Evolutionary conservation across 2,888 invertebrate genomes (phyloP), one percentile per base, ranked within the genome.

Genomic region (Mythimna vitellina): DNA sequence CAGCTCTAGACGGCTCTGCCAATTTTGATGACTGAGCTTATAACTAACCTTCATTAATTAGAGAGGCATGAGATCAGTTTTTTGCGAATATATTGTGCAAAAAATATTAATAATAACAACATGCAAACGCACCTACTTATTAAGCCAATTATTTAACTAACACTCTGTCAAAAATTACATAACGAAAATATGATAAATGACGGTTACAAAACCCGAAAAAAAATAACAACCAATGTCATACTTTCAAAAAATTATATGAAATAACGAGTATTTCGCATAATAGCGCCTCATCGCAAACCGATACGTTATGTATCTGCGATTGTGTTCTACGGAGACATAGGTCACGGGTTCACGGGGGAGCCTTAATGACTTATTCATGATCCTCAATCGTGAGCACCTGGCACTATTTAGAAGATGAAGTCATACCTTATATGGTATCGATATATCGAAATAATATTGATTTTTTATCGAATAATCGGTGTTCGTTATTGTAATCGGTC

Each of bases 321-420:
- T 86, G 87, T 90, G 88, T 87, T 89, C 88, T 80, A 85, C 89
- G 89, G 88, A 90, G 91, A 90, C 92, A 88, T 87, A 89, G 93
- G 92, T 92, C 93, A 88, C 69, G 87, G 84, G 93, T 89, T 89
- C 92, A 92, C 82, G 73, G 83, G 88, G 89, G 89, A 91, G 89
- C 89, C 88, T 91, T 92, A 93, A 93, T 93, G 92, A 92, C 92
- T 93, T 92, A 92, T 92, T 93, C 93, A 93, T 91, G 92, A 88
- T 86, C 84, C 80, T 84, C 82, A 76, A 80, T 89, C 90, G 89
- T 90, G 90, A 89, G 87, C 89, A 87, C 83, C 87, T 86, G 83
- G 81, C 73, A 80, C 83, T 80, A 78, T 73, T 80, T 82, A 80
- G 73, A 80, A 57, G 82, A 82, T 80, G 75, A 83, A 83, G 66